Evolutionary conservation across 2,888 invertebrate species (phyloP).

Genomic region (Aspidiotus destructor): DNA sequence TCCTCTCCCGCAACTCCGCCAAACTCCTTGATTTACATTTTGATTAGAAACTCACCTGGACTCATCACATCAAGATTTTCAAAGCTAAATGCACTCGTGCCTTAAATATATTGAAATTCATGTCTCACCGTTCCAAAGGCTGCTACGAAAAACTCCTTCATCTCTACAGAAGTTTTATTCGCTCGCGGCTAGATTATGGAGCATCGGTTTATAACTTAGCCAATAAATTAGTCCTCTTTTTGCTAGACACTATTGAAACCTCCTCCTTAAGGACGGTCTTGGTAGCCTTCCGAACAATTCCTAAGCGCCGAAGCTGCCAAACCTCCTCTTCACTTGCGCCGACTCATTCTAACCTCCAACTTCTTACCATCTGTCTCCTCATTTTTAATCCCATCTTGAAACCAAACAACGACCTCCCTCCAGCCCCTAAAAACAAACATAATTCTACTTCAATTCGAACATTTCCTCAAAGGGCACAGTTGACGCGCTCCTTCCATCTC

Average conservation of each 20-base stretch:
- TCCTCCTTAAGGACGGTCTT: background rate
- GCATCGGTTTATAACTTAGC: background rate
- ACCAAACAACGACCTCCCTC: too few species aligned
- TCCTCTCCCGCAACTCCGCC: too few species aligned
- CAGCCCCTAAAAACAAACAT: too few species aligned
- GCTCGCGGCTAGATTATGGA: background rate
- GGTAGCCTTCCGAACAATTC: background rate
- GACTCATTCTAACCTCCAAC: too few species aligned
- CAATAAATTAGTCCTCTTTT: background rate
- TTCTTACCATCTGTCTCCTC: too few species aligned
- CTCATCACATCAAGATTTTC: background rate
- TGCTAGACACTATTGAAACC: background rate
- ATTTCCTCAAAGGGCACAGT: too few species aligned
- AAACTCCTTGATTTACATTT: background rate
- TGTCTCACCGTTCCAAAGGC: background rate
- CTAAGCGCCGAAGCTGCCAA: too few species aligned
- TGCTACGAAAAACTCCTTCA: background rate
- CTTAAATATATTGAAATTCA: background rate
- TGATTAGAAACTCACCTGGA: background rate
- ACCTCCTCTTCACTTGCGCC: too few species aligned
- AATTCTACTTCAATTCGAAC: too few species aligned
- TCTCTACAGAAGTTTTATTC: too few species aligned
- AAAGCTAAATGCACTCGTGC: background rate
- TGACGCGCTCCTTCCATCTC: too few species aligned
- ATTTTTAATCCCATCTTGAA: too few species aligned